Percentiles rank a stretch among this genome's conserved stretches.
These are phyloP conservation scores for Scaptodrosophila latifasciaeformis DNA, from an alignment of 2,888 invertebrate genomes.

Conservation along the genomic window DNA sequence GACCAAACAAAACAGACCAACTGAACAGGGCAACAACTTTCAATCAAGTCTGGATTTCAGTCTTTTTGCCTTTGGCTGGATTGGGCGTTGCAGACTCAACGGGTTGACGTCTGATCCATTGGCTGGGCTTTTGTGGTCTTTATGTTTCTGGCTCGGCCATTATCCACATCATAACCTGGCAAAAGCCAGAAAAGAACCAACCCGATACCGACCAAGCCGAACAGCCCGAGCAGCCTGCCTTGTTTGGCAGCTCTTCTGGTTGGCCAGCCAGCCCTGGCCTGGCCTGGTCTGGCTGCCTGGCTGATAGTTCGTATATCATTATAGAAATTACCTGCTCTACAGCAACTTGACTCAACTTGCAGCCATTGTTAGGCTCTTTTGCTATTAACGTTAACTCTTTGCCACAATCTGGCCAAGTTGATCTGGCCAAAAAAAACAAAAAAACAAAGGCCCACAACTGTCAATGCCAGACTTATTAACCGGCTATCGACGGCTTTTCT, in stretches of 20 bases:
- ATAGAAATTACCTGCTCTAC: constrained; percentile 66
- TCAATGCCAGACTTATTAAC: constrained; percentile 35
- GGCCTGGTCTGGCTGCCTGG: constrained; percentile 30
- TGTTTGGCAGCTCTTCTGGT: constrained; percentile 23
- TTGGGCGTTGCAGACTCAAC: constrained; percentile 5
- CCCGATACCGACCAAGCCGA: constrained; percentile 6
- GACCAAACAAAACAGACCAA: neutral
- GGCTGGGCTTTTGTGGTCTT: constrained; percentile 16
- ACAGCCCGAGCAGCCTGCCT: neutral
- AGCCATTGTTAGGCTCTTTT: constrained; percentile 59
- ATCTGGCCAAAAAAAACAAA: constrained; percentile 30
- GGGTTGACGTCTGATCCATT: constrained; percentile 44
- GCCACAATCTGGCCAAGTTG: constrained; percentile 55
- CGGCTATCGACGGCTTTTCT: neutral
- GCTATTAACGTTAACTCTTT: constrained; percentile 66
- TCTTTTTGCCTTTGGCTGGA: neutral
- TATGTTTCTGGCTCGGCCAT: constrained; percentile 32
- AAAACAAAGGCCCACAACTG: constrained; percentile 36
- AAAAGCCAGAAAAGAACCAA: no score
- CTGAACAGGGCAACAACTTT: neutral
- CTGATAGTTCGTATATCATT: constrained; percentile 68
- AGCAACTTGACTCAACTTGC: constrained; percentile 12
- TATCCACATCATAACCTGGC: constrained; percentile 37
- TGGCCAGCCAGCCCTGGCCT: constrained; percentile 34
- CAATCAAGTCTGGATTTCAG: neutral